A percentile compares a stretch with the other conserved stretches of the same genome.
Conservation (phyloP, 2,113 vertebrate species). For the Rhinichthys klamathensis region DNA sequence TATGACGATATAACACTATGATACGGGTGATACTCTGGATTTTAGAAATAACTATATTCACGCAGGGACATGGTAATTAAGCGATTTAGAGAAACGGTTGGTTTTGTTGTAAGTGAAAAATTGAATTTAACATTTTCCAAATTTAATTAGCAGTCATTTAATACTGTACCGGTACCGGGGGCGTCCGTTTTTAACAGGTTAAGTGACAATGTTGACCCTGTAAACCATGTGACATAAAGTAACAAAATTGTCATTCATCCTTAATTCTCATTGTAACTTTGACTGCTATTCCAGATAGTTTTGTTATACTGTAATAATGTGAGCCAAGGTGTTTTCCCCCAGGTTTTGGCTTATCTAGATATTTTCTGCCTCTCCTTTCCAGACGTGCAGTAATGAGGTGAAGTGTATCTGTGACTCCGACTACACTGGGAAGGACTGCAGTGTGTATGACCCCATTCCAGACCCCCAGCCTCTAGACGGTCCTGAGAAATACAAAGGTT, state of each 20-base stretch:
- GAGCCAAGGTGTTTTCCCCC: neutral
- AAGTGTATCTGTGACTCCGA: conserved; percentile 93
- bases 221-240: neutral
- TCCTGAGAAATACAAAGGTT: conserved; percentile 85
- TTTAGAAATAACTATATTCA: no score
- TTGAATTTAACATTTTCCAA: neutral
- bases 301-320: neutral
- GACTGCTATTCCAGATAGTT: neutral
- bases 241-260: neutral
- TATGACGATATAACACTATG: no score
- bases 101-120: neutral
- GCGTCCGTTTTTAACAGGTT: no score
- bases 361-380: neutral
- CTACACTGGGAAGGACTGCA: conserved; percentile 97
- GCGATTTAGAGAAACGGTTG: neutral
- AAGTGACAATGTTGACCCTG: neutral
- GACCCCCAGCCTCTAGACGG: conserved; percentile 82
- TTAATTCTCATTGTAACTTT: neutral
- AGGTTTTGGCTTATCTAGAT: neutral
- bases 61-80: neutral
- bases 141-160: neutral
- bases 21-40: no score
- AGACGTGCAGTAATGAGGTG: conserved; percentile 95
- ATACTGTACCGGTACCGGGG: no score
- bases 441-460: conserved; percentile 88